phyloP scores from a whole-genome alignment of 2,113 vertebrate species.

The Apodemus sylvaticus region DNA sequence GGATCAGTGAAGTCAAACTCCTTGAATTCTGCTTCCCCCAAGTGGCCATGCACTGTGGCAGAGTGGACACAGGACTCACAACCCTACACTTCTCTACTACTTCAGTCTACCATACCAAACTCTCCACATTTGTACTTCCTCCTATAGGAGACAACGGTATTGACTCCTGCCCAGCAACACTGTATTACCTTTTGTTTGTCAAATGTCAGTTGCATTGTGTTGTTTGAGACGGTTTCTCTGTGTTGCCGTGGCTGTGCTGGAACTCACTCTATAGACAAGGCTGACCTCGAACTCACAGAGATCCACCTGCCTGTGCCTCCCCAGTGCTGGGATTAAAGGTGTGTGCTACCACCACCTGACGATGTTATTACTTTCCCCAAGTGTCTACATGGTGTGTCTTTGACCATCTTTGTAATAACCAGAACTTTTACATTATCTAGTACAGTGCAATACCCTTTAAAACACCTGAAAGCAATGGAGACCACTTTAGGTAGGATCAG shows the following conservation, averaged over 20 bases:
- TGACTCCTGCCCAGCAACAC: background rate
- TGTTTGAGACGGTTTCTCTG: background rate
- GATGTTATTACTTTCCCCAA: background rate
- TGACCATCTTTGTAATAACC: slow-evolving; percentile 45
- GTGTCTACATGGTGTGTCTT: background rate
- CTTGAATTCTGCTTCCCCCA: too few relatives aligned
- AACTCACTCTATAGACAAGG: background rate
- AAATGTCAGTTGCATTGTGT: background rate
- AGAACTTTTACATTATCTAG: slow-evolving; percentile 33
- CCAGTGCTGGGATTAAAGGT: background rate
- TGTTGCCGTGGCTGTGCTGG: background rate
- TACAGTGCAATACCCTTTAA: background rate
- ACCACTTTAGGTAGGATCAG: slow-evolving; percentile 28
- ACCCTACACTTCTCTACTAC: background rate
- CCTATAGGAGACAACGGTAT: background rate
- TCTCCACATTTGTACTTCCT: background rate
- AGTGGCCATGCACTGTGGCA: too few relatives aligned
- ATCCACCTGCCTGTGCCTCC: background rate
- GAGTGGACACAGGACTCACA: too few relatives aligned
- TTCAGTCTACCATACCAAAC: background rate
- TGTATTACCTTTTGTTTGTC: background rate
- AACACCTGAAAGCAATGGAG: slow-evolving; percentile 16
- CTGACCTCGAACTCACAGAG: background rate
- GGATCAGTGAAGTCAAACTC: too few relatives aligned
- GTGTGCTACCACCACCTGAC: background rate